These are phyloP conservation scores for Dasypus novemcinctus DNA, from an alignment of 2,113 vertebrate genomes.

Conservation along the genomic window DNA sequence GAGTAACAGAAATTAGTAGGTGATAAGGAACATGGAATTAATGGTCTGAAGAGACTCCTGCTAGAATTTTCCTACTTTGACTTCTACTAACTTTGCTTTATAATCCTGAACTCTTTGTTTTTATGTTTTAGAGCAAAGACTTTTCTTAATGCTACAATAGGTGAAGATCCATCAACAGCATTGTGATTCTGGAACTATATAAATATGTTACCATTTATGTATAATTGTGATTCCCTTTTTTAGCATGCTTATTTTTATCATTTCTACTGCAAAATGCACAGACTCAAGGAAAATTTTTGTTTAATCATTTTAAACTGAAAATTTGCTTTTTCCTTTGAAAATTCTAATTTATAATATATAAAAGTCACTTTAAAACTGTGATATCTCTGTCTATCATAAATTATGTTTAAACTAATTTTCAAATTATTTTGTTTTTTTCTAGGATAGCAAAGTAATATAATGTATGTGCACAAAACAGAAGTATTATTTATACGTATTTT, in stretches of 20 bases:
- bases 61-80: not conserved
- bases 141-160: constrained; percentile 19
- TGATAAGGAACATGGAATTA: constrained; percentile 77
- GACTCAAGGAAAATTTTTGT: constrained; percentile 53
- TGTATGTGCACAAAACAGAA: constrained; percentile 85
- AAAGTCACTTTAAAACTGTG: constrained; percentile 72
- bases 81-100: constrained; percentile 33
- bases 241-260: constrained; percentile 15
- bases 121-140: constrained; percentile 8
- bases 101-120: constrained; percentile 31
- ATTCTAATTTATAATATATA: constrained; percentile 67
- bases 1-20: constrained; percentile 48
- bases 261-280: constrained; percentile 60
- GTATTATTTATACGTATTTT: constrained; percentile 90
- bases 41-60: constrained; percentile 53
- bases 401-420: constrained; percentile 77
- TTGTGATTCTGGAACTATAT: constrained; percentile 41
- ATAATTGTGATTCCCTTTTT: not conserved
- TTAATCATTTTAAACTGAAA: constrained; percentile 53
- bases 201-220: constrained; percentile 47
- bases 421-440: constrained; percentile 83
- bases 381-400: constrained; percentile 72
- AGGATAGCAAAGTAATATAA: constrained; percentile 85
- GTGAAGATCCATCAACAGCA: not conserved
- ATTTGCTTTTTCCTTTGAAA: constrained; percentile 71